These are phyloP conservation scores for Zaprionus capensis DNA, from an alignment of 1,140 invertebrate species.

Conservation along the genomic window DNA sequence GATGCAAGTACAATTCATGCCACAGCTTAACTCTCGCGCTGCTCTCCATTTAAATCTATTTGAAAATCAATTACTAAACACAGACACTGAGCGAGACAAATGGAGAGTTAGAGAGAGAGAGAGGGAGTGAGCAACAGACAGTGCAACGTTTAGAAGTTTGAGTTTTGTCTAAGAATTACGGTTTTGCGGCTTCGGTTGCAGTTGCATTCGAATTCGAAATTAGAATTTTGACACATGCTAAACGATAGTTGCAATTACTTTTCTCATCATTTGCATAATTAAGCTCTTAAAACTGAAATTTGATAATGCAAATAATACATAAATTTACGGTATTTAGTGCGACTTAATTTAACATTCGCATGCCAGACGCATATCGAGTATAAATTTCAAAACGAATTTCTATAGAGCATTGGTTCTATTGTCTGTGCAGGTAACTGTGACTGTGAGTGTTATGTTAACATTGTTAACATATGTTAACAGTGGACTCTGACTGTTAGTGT, in stretches of 20 bases:
- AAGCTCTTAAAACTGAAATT: constrained; percentile 49
- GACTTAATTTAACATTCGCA: constrained; percentile 16
- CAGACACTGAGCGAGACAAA: constrained; percentile 21
- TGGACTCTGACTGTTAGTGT: constrained; percentile 53
- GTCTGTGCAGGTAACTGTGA: neutral
- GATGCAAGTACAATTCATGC: constrained; percentile 15
- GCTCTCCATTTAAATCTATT: constrained; percentile 26
- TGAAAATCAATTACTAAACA: constrained; percentile 71
- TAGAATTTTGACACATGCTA: constrained; percentile 45
- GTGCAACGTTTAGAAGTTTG: neutral
- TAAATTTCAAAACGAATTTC: constrained; percentile 30
- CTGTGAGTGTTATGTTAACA: neutral
- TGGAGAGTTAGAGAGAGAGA: neutral
- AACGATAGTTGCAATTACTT: constrained; percentile 44
- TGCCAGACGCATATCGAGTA: constrained; percentile 40
- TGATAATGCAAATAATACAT: constrained; percentile 50
- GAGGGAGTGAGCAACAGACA: neutral
- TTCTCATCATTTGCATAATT: constrained; percentile 65
- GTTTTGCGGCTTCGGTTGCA: constrained; percentile 66
- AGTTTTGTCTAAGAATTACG: constrained; percentile 51
- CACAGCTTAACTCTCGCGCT: constrained; percentile 2
- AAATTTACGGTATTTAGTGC: constrained; percentile 6
- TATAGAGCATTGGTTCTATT: neutral
- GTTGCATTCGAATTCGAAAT: constrained; percentile 37
- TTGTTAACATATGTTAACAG: constrained; percentile 21